Evolutionary conservation across 2,797 vertebrate species (phyloP).

Genomic region (Pangasius larnaudii): DNA sequence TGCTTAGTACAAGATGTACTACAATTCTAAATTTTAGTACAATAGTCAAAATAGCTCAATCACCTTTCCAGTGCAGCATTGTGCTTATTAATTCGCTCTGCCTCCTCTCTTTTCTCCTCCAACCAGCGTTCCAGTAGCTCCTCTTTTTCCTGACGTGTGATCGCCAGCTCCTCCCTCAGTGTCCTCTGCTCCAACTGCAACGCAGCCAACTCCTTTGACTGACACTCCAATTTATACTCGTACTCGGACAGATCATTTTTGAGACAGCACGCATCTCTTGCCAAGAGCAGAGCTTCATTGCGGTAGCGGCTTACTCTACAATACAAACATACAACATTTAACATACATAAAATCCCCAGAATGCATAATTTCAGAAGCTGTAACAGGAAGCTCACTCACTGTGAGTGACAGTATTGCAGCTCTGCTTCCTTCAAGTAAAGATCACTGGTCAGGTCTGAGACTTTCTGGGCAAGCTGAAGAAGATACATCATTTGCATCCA

Average conservation of each 20-base stretch:
- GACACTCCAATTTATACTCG: constrained; percentile 71
- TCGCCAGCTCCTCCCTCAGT: constrained; percentile 59
- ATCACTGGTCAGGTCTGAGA: constrained; percentile 72
- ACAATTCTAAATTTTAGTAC: not conserved
- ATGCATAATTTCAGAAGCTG: not conserved
- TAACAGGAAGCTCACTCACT: constrained; percentile 63
- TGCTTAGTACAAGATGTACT: too few species aligned
- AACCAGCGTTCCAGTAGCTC: constrained; percentile 74
- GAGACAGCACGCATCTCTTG: constrained; percentile 62
- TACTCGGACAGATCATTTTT: constrained; percentile 65
- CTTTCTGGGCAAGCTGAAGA: constrained; percentile 72
- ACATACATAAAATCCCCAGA: not conserved
- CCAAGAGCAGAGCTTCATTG: constrained; percentile 72
- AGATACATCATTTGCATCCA: not conserved
- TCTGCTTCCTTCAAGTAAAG: constrained; percentile 78
- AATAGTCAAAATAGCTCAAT: not conserved
- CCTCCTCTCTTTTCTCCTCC: constrained; percentile 73
- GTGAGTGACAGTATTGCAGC: constrained; percentile 77
- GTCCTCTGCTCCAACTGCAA: constrained; percentile 62
- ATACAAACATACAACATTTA: not conserved
- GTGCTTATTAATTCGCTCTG: constrained; percentile 72
- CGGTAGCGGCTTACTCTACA: constrained; percentile 69
- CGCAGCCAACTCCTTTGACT: constrained; percentile 67
- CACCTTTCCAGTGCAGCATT: constrained; percentile 73
- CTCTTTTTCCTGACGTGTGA: constrained; percentile 65